Conservation (phyloP, 2,888 invertebrate genomes). For the Tridacna crocea region DNA sequence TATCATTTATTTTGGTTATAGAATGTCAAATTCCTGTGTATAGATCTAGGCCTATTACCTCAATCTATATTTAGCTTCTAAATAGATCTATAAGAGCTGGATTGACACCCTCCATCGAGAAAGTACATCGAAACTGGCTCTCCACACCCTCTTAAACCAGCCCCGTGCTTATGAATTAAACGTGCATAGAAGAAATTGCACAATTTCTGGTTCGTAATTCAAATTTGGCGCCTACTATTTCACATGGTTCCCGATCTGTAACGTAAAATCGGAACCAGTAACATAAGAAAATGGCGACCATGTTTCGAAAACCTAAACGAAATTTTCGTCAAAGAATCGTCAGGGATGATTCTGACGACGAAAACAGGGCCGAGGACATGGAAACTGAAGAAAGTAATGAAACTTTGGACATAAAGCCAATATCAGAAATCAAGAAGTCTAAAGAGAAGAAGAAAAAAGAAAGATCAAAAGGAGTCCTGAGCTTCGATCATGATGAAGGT, state of each 20-base stretch:
- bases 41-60: too few species aligned
- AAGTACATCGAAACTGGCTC: too few species aligned
- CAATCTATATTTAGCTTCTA: too few species aligned
- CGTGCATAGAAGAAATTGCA: too few species aligned
- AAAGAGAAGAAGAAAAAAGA: constrained; percentile 75
- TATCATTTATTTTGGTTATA: too few species aligned
- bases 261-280: neutral
- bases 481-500: constrained; percentile 87
- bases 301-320: constrained; percentile 95
- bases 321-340: constrained; percentile 88
- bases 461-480: constrained; percentile 86
- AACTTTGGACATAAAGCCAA: constrained; percentile 25
- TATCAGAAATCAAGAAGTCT: constrained; percentile 56
- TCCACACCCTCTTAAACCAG: too few species aligned
- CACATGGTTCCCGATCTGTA: neutral
- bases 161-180: too few species aligned
- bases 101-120: too few species aligned
- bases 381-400: constrained; percentile 52
- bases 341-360: constrained; percentile 82
- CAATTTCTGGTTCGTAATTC: neutral
- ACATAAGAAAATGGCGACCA: constrained; percentile 86
- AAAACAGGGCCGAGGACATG: constrained; percentile 58
- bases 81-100: too few species aligned
- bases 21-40: too few species aligned
- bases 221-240: neutral